Evolutionary conservation across 2,797 vertebrate genomes (phyloP).

Genomic region (Prunella strophiata): DNA sequence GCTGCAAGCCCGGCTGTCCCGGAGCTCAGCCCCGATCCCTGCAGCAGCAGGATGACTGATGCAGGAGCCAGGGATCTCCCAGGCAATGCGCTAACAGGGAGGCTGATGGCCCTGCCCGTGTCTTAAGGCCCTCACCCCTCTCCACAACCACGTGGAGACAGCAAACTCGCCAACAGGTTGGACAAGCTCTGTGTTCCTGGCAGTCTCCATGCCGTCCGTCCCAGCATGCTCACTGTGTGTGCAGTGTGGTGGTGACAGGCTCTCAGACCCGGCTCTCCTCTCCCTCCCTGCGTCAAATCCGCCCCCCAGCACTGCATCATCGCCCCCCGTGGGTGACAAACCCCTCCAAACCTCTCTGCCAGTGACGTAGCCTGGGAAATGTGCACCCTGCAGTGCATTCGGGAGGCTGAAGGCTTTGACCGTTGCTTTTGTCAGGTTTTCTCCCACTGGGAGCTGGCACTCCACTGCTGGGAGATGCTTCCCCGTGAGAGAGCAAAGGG

Average conservation of each 20-base stretch:
- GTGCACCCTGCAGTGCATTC: background rate
- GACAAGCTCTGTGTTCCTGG: background rate
- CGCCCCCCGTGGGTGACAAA: constrained; percentile 23
- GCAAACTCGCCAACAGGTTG: background rate
- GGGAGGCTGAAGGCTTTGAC: background rate
- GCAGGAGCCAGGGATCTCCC: background rate
- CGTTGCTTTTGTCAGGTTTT: constrained; percentile 5
- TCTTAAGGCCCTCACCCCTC: background rate
- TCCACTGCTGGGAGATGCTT: background rate
- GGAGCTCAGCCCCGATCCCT: fast-evolving
- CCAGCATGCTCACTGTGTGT: background rate
- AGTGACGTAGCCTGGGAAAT: background rate
- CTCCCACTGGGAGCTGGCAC: background rate
- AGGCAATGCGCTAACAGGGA: background rate
- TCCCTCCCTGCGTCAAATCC: constrained; percentile 41
- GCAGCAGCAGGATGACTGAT: too few species aligned
- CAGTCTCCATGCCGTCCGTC: background rate
- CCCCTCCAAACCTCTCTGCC: background rate
- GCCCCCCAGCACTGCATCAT: constrained; percentile 23
- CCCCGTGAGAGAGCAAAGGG: fast-evolving
- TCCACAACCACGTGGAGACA: background rate
- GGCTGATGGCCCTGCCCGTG: background rate
- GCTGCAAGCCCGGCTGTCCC: background rate
- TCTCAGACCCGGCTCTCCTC: background rate
- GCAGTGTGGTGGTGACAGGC: background rate